Percentiles rank a stretch among this genome's conserved stretches.
Conservation (phyloP, 2,888 invertebrate genomes). For the Acanthosepion lycidas region DNA sequence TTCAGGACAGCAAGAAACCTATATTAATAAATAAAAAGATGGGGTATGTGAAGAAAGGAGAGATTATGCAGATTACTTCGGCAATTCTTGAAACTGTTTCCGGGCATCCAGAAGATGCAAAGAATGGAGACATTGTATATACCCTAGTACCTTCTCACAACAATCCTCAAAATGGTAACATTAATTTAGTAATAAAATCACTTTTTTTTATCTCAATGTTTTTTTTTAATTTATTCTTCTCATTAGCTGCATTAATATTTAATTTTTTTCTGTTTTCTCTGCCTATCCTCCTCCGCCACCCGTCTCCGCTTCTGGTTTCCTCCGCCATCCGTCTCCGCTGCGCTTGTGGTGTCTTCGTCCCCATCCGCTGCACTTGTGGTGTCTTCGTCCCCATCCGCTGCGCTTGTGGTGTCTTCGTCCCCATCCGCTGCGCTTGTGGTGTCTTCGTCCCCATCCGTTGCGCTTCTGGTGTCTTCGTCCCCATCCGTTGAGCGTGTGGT, state of each 20-base stretch:
- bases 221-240: background rate
- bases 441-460: too few relatives aligned
- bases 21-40: conserved; percentile 63
- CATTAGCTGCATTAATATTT: background rate
- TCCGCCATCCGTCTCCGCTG: too few relatives aligned
- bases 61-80: conserved; percentile 58
- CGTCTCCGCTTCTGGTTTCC: background rate
- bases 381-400: too few relatives aligned
- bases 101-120: conserved; percentile 53
- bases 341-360: fast-evolving
- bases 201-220: too few relatives aligned
- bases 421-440: too few relatives aligned
- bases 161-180: conserved; percentile 67
- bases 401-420: too few relatives aligned
- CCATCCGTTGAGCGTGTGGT: too few relatives aligned
- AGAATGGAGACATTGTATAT: conserved; percentile 61
- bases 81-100: conserved; percentile 57
- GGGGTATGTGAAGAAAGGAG: conserved; percentile 57
- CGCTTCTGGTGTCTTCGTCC: too few relatives aligned
- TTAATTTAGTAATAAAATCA: too few relatives aligned
- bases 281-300: background rate
- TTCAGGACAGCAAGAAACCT: conserved; percentile 63
- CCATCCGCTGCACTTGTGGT: too few relatives aligned
- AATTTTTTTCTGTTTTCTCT: background rate
- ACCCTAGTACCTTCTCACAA: conserved; percentile 64